Evolutionary conservation across 2,888 invertebrate species (phyloP), one percentile per base, ranked within the genome.

Genomic region (Meghimatium bilineatum): DNA sequence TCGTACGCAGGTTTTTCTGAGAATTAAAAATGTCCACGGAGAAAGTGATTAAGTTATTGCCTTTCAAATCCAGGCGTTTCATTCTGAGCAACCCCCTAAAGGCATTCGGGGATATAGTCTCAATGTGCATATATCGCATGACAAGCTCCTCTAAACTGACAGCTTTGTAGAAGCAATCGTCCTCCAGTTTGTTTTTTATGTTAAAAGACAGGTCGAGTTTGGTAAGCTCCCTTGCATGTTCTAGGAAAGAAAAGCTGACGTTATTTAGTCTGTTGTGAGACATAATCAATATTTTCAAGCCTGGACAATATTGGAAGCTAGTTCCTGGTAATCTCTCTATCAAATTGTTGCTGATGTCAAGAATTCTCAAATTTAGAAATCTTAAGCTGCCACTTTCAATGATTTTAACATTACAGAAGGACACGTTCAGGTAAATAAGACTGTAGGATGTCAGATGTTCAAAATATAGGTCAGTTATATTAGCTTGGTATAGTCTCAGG

Each of bases 381-480:
- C n/a, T 20, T 32, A 81, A 60, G 34, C 34, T 26, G 10, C 38
- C 34, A 6, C 52, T 26, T 32, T 60, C n/a, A n/a, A 83, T 26
- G 20, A 66, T 0, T 2, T 8, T 49, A 12, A 85, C 26, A 0
- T 34, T 1, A 34, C 83, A 81, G 17, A 17, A 38, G 0, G 83
- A 69, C 3, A 85, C 67, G 52, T 72, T 77, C n/a, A 85, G 83
- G 56, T 76, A 63, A 20, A 81, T 81, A 6, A 81, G 81, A n/a
- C 63, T 75, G 49, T 81, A 75, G 1, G 56, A 17, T 1, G 81
- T 52, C 20, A 81, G 23, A 26, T 38, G 20, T 1, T 66, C 66
- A n/a, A 81, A 44, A 29, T 26, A 34, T 26, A 81, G 52, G 8
- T 79, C 79, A 23, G 44, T 29, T 20, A 79, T 1, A 3, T 32